These are phyloP conservation scores for Hoplodrina ambigua DNA, from an alignment of 2,888 invertebrate species.

Conservation along the genomic window DNA sequence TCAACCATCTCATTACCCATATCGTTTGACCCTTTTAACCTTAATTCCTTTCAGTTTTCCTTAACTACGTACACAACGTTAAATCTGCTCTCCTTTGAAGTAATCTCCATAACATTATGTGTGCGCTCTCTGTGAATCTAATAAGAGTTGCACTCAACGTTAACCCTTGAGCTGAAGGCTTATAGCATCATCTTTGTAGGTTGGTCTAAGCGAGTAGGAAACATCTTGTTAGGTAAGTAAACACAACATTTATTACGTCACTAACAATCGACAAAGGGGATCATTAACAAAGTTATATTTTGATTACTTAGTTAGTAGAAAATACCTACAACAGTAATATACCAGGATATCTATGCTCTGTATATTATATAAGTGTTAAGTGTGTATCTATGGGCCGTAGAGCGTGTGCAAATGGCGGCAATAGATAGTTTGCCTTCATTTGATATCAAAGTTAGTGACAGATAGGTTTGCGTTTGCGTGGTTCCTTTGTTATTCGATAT, in stretches of 20 bases:
- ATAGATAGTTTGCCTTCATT: constrained; percentile 49
- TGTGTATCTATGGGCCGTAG: constrained; percentile 11
- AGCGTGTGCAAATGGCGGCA: constrained; percentile 40
- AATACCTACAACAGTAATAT: constrained; percentile 11
- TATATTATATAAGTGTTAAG: constrained; percentile 1
- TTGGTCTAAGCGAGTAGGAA: background rate
- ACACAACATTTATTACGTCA: constrained; percentile 25
- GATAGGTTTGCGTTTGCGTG: constrained; percentile 43
- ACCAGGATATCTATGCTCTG: constrained; percentile 15
- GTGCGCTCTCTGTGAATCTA: constrained; percentile 50
- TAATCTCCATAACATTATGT: constrained; percentile 57
- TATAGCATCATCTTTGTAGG: constrained; percentile 21
- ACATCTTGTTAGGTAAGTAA: constrained; percentile 18
- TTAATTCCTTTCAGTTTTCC: constrained; percentile 48
- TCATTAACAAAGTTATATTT: constrained; percentile 54
- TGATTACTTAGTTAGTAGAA: constrained; percentile 42
- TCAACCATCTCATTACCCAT: constrained; percentile 49
- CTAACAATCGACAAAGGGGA: constrained; percentile 33
- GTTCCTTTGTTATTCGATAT: constrained; percentile 50
- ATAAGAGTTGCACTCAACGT: constrained; percentile 59
- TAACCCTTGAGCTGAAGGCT: constrained; percentile 41
- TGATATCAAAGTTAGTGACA: constrained; percentile 52
- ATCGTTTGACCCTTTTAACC: constrained; percentile 50
- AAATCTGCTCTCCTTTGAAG: constrained; percentile 58
- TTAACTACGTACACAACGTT: constrained; percentile 50